Evolutionary conservation across 2,797 vertebrate genomes (phyloP), one percentile per base, ranked within the genome.

Genomic region (Sardinella longiceps): DNA sequence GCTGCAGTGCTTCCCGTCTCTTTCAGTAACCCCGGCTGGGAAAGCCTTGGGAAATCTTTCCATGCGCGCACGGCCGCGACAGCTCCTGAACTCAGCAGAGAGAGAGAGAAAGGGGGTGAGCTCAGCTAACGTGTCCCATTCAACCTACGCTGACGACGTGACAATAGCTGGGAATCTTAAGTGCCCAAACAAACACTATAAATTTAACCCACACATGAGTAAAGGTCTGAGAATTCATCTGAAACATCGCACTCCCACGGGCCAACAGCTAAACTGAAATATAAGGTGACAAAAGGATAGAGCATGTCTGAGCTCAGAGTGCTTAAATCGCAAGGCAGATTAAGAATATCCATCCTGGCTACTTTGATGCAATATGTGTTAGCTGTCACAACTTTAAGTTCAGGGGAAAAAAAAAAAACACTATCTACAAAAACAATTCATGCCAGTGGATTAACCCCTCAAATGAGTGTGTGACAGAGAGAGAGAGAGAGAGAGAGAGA

Each of bases 1-100:
- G 70, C 70, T 77, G 37, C n/a, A 70, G 84, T 85, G 91, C 83
- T 66, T 83, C 83, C 63, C 50, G 70, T 66, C 30, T 30, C 48
- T 74, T 39, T 30, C 33, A 3, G 48, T 85, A 84, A 28, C n/a
- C 60, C 81, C 1, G 48, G 51, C 66, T 28, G 20, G 23, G 25
- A 33, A 70, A 84, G 50, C 25, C 82, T 43, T 43, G 88, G 37
- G 37, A 77, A 77, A 43, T 77, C 33, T 77, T 39, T 33, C 14
- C 63, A 77, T 60, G 28, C 30, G 3, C 66, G 30, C 30, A 5
- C 33, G 18, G 51, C 48, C 48, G 48, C 48, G 7, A 20, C 18
- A 43, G 20, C 70, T 77, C 70, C 70, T 43, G 70, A 77, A 37
- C 15, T 77, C 70, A 77, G 70, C 70, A 77, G 9, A 77, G 70